A percentile compares a stretch with the other conserved stretches of the same genome.
These are phyloP conservation scores for Syngnathoides biaculeatus DNA, from an alignment of 2,113 vertebrate species.

Conservation along the genomic window DNA sequence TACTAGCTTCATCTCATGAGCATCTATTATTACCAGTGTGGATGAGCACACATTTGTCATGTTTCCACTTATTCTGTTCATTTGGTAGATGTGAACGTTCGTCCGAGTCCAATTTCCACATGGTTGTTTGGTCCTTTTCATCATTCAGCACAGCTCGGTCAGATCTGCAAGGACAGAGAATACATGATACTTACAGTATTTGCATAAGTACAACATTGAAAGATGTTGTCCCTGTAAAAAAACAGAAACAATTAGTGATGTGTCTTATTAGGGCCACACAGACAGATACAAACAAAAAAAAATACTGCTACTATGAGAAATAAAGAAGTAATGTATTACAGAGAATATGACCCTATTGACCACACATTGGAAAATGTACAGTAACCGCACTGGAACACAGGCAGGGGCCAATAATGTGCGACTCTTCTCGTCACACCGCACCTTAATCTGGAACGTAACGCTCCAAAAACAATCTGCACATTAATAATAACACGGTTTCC, in stretches of 20 bases:
- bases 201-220: constrained; percentile 8
- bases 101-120: constrained; percentile 2
- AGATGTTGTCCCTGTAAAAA: constrained; percentile 39
- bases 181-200: constrained; percentile 25
- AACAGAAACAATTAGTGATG: constrained; percentile 24
- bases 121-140: constrained; percentile 17
- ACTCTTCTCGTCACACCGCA: background rate
- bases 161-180: constrained; percentile 40
- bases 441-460: background rate
- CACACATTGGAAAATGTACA: too few relatives aligned
- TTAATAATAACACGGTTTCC: background rate
- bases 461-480: background rate
- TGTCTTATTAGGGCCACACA: too few relatives aligned
- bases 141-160: constrained; percentile 9
- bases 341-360: too few relatives aligned
- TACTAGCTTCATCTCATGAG: background rate
- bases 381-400: too few relatives aligned
- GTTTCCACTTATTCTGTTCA: background rate
- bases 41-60: background rate
- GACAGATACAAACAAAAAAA: too few relatives aligned
- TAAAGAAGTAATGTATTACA: too few relatives aligned
- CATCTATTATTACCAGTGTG: background rate
- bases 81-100: background rate
- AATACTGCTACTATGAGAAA: too few relatives aligned
- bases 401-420: background rate